phyloP scores from a whole-genome alignment of 2,797 vertebrate genomes.

The Taeniopygia guttata region DNA sequence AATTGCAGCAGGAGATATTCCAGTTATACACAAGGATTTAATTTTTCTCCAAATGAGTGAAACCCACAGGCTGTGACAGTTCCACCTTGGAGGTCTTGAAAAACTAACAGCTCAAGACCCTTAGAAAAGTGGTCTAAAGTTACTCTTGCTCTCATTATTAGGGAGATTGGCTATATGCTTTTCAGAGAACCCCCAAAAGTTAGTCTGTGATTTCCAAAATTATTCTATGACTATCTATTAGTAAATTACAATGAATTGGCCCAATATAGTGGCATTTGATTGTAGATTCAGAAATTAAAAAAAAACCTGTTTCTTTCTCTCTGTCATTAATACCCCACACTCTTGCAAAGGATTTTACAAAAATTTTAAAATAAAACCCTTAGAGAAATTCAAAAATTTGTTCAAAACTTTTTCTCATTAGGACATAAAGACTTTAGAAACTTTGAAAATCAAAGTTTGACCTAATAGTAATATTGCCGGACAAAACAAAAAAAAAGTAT shows the following conservation, averaged over 20 bases:
- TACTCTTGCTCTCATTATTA: background rate
- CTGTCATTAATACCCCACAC: background rate
- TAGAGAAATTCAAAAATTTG: background rate
- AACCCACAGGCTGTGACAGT: background rate
- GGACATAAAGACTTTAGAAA: background rate
- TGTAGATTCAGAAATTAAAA: background rate
- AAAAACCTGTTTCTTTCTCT: background rate
- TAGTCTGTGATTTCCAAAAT: background rate
- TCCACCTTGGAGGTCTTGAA: background rate
- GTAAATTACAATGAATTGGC: background rate
- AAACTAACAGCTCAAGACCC: background rate
- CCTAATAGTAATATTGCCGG: background rate
- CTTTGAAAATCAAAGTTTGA: background rate
- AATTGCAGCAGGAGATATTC: background rate
- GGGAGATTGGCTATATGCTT: background rate
- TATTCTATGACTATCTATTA: background rate
- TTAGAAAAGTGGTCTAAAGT: background rate
- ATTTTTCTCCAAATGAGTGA: background rate
- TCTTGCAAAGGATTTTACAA: background rate
- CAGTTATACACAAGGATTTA: background rate
- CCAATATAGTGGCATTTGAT: background rate
- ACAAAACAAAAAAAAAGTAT: background rate
- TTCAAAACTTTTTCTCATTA: background rate
- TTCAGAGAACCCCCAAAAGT: background rate
- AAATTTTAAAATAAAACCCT: background rate